These are phyloP conservation scores for Prosapia bicincta DNA, from an alignment of 2,888 invertebrate genomes.

Conservation along the genomic window DNA sequence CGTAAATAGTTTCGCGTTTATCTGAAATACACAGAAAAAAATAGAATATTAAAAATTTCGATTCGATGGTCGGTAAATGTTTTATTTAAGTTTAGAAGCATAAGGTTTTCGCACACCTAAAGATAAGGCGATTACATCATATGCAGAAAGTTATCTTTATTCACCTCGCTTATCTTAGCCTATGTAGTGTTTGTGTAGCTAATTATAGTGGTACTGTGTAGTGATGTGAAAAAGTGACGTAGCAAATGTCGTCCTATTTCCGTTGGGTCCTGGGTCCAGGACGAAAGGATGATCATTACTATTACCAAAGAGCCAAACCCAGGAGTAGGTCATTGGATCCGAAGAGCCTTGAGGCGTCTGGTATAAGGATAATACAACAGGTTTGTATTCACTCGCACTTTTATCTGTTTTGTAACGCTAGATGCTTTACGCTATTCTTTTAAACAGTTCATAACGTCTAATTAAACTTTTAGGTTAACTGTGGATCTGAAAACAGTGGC, in stretches of 20 bases:
- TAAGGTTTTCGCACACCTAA: no score
- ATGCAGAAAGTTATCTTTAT: not conserved
- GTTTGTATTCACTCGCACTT: no score
- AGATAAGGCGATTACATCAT: not conserved
- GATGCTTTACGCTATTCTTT: no score
- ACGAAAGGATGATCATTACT: slow-evolving; percentile 47
- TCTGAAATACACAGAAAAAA: no score
- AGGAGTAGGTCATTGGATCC: slow-evolving; percentile 72
- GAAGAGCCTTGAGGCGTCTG: slow-evolving; percentile 64
- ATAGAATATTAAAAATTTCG: no score
- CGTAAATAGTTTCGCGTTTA: no score
- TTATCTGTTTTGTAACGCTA: no score
- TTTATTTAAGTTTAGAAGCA: no score
- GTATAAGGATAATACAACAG: slow-evolving; percentile 57
- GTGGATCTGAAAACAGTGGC: no score
- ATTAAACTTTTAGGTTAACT: no score
- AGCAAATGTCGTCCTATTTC: slow-evolving; percentile 63
- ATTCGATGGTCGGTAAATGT: no score
- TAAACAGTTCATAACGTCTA: no score
- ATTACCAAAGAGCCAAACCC: slow-evolving; percentile 54
- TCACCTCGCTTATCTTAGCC: not conserved
- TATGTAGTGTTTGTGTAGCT: not conserved
- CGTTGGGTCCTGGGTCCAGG: slow-evolving; percentile 57
- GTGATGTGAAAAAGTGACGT: not conserved
- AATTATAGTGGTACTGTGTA: not conserved